Evolutionary conservation across 1,140 invertebrate species (phyloP), one percentile per base, ranked within the genome.

Genomic region (Glomeris maerens): DNA sequence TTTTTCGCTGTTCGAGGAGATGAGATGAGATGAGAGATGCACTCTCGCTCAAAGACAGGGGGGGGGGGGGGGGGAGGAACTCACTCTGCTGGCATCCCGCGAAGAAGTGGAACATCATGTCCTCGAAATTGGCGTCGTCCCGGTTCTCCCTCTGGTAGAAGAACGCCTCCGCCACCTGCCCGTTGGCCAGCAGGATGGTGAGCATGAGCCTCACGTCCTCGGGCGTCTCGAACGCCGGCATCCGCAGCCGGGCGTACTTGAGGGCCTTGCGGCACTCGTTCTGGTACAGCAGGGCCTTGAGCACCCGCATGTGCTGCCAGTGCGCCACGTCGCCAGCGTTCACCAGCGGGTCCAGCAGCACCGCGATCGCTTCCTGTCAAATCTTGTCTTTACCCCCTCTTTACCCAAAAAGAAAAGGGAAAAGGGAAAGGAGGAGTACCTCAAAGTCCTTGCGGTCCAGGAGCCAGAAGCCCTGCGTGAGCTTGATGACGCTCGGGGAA

Each of bases 391-490:
- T 53, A 39, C 40, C 27, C 27, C 44, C 31, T 26, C 31, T 22
- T 36, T 2, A 2, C 45, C n/a, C n/a, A 20, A 39, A 27, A 23
- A 17, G 23, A 14, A 3, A 31, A 14, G 13, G 21, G 2, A 36
- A 29, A 1, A 10, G 26, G 17, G 4, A 3, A 22, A 25, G 27
- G 3, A 36, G n/a, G 47, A 40, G 54, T 58, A 66, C 65, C 51
- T 73, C 65, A 57, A 73, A 83, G 60, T 88, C 77, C 53, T 79
- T 77, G 54, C 87, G 83, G 66, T 93, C 88, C 10, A 92, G 67
- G 45, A 82, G 72, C 84, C 86, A 91, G 61, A 89, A 83, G 0
- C 81, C 84, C 59, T 86, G 81, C 1, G 82, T 78, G 0, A 84
- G 70, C 62, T 84, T 84, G 2, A 81, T 78, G 1, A 80, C 59